phyloP scores from a whole-genome alignment of 53 echinoderm and acorn worm species.

The Henricia sp. region DNA sequence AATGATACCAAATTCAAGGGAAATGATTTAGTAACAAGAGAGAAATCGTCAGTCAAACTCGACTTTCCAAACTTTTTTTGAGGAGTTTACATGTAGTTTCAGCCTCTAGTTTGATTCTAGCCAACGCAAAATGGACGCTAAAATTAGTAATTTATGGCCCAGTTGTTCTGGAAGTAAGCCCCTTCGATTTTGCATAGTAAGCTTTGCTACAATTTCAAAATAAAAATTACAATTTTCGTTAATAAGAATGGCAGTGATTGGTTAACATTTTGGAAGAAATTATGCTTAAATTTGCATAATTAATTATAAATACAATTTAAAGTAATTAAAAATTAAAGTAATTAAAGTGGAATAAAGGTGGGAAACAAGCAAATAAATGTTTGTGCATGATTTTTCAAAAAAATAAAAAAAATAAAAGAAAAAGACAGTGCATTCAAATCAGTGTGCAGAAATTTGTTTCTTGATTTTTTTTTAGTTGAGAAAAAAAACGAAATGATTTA shows the following conservation, averaged over 20 bases:
- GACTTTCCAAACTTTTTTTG: too few species aligned
- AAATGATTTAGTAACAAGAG: too few species aligned
- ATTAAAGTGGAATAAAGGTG: background rate
- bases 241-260: background rate
- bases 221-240: background rate
- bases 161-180: background rate
- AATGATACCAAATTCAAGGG: too few species aligned
- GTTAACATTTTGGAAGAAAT: background rate
- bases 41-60: too few species aligned
- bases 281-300: background rate
- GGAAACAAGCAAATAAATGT: background rate
- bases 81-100: too few species aligned
- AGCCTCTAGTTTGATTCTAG: too few species aligned
- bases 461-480: background rate
- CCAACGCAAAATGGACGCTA: too few species aligned
- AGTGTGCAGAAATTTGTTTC: background rate
- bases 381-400: conserved; percentile 23
- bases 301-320: background rate
- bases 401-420: background rate
- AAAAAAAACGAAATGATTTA: background rate
- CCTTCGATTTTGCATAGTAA: conserved; percentile 10
- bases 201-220: conserved; percentile 3
- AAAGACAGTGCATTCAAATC: conserved; percentile 7
- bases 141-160: too few species aligned
- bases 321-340: background rate